Percentiles rank a stretch among this genome's conserved stretches.
Evolutionary conservation across 2,888 invertebrate species (phyloP).

Genomic region (Rhaphigaster nebulosa): DNA sequence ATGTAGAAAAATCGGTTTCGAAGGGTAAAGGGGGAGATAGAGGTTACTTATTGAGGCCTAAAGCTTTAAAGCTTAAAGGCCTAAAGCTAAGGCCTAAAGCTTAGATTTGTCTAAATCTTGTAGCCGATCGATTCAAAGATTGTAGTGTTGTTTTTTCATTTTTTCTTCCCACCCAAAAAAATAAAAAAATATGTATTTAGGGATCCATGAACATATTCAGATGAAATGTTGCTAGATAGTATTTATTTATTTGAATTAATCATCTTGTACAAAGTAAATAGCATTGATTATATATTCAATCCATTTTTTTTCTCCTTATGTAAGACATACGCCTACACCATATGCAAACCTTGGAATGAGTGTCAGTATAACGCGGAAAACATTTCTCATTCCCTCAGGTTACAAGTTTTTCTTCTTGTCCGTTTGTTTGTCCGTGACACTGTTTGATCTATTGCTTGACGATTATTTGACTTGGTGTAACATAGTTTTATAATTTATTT

Average conservation of each 20-base stretch:
- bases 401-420: constrained; percentile 20
- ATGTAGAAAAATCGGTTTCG: no score
- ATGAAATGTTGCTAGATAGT: background rate
- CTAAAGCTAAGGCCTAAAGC: no score
- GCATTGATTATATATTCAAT: constrained; percentile 14
- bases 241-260: background rate
- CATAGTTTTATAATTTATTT: constrained; percentile 23
- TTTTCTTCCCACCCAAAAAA: no score
- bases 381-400: constrained; percentile 2
- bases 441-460: constrained; percentile 24
- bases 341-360: constrained; percentile 23
- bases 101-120: no score
- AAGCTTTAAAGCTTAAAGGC: no score
- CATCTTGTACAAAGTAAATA: background rate
- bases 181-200: no score
- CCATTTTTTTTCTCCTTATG: constrained; percentile 6
- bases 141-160: no score
- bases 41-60: no score
- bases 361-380: constrained; percentile 38
- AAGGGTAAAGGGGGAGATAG: no score
- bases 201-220: background rate
- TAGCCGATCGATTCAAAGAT: no score
- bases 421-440: background rate
- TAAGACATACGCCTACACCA: constrained; percentile 33
- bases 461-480: constrained; percentile 13